Conservation (phyloP, 2,113 vertebrate species). For the Eira barbara region DNA sequence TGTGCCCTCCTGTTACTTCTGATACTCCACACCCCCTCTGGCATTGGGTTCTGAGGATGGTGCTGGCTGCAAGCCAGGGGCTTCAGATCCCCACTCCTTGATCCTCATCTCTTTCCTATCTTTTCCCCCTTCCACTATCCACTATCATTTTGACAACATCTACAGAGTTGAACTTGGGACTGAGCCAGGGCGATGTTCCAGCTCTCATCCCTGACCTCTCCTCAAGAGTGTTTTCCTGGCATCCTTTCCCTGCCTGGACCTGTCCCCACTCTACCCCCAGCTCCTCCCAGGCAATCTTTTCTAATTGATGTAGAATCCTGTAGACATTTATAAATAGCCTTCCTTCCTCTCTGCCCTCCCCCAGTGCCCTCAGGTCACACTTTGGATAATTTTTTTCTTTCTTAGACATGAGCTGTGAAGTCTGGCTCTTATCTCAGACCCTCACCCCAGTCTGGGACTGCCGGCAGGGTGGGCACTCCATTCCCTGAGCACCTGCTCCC, state of each 20-base stretch:
- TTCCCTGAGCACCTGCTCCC: neutral
- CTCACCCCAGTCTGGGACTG: neutral
- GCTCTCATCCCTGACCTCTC: conserved; percentile 57
- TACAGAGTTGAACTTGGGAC: conserved; percentile 50
- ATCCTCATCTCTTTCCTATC: neutral
- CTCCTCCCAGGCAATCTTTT: conserved; percentile 66
- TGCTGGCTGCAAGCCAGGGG: neutral
- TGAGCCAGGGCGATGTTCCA: conserved; percentile 50
- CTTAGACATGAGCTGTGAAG: neutral
- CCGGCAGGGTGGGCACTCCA: neutral
- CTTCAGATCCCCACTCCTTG: neutral
- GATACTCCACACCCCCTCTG: neutral
- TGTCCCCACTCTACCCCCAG: conserved; percentile 34
- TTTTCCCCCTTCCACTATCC: neutral
- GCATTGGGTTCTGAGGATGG: neutral
- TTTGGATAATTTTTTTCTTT: conserved; percentile 27
- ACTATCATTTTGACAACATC: conserved; percentile 40
- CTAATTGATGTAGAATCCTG: conserved; percentile 61
- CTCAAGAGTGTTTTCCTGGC: conserved; percentile 64
- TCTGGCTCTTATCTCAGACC: neutral
- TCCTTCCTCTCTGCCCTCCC: conserved; percentile 31
- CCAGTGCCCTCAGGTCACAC: neutral
- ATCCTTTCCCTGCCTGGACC: conserved; percentile 61
- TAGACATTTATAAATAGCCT: conserved; percentile 68
- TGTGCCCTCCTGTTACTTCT: neutral